Base-by-base conservation (phyloP, 2,797 vertebrate genomes). In the Megalops cyprinoides region DNA sequence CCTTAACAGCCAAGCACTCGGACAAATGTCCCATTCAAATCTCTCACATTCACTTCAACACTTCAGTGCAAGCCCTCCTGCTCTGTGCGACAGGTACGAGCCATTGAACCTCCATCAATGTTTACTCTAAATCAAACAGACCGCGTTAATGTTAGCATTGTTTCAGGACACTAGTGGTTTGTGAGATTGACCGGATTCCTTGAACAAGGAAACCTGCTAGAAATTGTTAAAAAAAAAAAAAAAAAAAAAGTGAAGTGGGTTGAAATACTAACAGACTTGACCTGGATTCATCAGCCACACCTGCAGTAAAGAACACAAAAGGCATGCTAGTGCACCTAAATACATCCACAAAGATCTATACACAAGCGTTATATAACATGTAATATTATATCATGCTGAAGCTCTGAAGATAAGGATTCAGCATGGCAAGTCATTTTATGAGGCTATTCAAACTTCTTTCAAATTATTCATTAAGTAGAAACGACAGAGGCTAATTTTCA, bases 291-390 rank as follows among this genome's bases (percentile, higher is more conserved):
- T 34, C 58, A 23, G 18, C 42, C 20, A 28, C 1, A 7, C 39
- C 42, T 48, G 23, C 74, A 81, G 60, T 42, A 39, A 77, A 69
- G 55, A 60, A 46, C 51, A 53, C 65, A 65, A 28, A 0, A 55
- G 49, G 7, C 44, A 8, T 20, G n/a, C 73, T 55, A 20, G 34
- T 39, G 12, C 37, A 39, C 34, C 69, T 39, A 3, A 39, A 42
- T 4, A 69, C 9, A 39, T 18, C n/a, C n/a, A n/a, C n/a, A n/a
- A 69, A 39, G 65, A 3, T 18, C 6, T 14, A 9, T 39, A 51
- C n/a, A 74, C 44, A 48, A 48, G 9, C 48, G 25, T 25, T 49
- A 74, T 46, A 31, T 8, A 44, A 44, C 37, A 71, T 69, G 9
- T 25, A 39, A 69, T 69, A 31, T 31, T 62, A 71, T 44, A 23